Evolutionary conservation across 2,888 invertebrate genomes (phyloP).

Genomic region (Limnephilus marmoratus): DNA sequence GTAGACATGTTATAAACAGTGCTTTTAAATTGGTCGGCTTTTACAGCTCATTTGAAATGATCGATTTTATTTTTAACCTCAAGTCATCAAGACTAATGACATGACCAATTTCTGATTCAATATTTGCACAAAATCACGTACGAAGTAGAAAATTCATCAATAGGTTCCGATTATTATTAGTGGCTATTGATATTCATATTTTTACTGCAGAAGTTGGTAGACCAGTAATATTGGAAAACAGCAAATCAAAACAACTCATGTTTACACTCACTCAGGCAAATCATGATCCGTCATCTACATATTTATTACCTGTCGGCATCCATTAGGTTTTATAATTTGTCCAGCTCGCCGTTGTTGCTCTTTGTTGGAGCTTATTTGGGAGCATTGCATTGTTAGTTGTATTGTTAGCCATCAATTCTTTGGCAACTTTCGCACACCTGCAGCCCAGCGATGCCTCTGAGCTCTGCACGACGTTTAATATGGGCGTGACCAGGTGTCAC

Average conservation of each 20-base stretch:
- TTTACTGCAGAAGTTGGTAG: background rate
- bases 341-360: background rate
- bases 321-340: background rate
- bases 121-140: constrained; percentile 10
- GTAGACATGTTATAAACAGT: background rate
- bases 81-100: background rate
- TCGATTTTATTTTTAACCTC: background rate
- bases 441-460: constrained; percentile 7
- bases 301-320: background rate
- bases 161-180: background rate
- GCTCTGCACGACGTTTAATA: constrained; percentile 32
- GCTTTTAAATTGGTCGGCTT: background rate
- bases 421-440: constrained; percentile 47
- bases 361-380: background rate
- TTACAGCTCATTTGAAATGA: background rate
- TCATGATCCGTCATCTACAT: background rate
- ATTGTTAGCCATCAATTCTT: background rate
- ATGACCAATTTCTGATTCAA: background rate
- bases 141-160: background rate
- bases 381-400: constrained; percentile 27
- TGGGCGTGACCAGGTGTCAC: constrained; percentile 23
- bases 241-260: background rate
- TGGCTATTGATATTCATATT: background rate
- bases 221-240: background rate
- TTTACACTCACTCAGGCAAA: background rate